These are phyloP conservation scores for Sinotaia quadrata DNA, from an alignment of 2,888 invertebrate species.

Conservation along the genomic window DNA sequence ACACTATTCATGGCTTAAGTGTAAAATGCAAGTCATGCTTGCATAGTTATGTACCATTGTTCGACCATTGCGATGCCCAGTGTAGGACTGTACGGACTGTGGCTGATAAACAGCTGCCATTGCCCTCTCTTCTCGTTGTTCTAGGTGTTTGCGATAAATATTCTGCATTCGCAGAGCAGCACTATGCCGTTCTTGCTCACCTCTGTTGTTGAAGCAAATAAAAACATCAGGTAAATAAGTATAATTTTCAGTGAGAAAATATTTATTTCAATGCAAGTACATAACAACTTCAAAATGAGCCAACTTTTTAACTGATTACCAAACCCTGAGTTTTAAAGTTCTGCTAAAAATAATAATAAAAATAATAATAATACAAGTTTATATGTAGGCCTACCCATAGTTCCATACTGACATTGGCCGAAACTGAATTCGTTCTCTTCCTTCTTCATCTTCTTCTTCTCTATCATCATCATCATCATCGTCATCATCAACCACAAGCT, in stretches of 20 bases:
- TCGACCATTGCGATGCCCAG: constrained; percentile 84
- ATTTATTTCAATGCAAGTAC: too few relatives aligned
- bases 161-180: constrained; percentile 65
- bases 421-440: not conserved
- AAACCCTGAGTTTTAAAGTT: too few relatives aligned
- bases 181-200: constrained; percentile 55
- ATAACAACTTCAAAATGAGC: too few relatives aligned
- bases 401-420: constrained; percentile 7
- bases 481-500: constrained; percentile 41
- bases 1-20: too few relatives aligned
- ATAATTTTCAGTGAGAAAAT: too few relatives aligned
- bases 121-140: constrained; percentile 59
- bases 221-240: too few relatives aligned
- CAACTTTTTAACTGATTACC: too few relatives aligned
- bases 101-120: constrained; percentile 62
- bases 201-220: too few relatives aligned
- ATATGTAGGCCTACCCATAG: constrained; percentile 22
- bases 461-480: constrained; percentile 38
- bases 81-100: constrained; percentile 79
- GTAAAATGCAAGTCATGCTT: not conserved
- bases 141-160: constrained; percentile 61
- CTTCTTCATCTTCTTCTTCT: constrained; percentile 27
- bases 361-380: too few relatives aligned
- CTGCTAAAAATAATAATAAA: too few relatives aligned
- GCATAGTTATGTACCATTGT: constrained; percentile 70